These are phyloP conservation scores for Tauraco erythrolophus DNA, from an alignment of 2,113 vertebrate genomes.

Conservation along the genomic window DNA sequence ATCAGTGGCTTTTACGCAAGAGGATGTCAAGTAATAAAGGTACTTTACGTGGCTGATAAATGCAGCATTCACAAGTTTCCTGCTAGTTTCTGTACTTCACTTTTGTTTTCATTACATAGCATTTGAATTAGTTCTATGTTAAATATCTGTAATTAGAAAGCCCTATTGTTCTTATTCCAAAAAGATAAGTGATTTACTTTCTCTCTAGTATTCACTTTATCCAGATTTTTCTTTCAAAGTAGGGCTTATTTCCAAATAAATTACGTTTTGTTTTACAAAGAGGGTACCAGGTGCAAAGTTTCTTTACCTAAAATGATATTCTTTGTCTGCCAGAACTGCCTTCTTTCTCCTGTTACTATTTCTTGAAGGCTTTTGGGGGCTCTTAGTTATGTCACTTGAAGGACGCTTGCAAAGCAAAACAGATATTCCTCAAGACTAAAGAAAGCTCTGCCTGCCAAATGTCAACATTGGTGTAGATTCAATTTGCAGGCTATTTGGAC, in stretches of 20 bases:
- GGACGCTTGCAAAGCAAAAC: neutral
- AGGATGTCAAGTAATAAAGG: neutral
- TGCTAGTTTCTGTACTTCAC: neutral
- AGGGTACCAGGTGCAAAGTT: neutral
- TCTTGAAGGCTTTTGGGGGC: neutral
- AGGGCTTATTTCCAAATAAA: neutral
- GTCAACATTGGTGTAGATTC: neutral
- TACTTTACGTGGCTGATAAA: neutral
- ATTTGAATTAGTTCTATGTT: neutral
- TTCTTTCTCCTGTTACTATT: neutral
- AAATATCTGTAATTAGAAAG: neutral
- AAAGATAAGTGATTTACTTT: neutral
- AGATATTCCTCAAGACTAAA: neutral
- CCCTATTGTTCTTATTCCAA: neutral
- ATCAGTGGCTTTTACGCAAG: neutral
- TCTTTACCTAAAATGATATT: neutral
- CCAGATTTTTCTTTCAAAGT: neutral
- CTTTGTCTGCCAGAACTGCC: neutral
- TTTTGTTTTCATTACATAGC: neutral
- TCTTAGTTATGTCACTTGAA: neutral
- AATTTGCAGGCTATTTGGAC: neutral
- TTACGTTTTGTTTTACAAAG: neutral
- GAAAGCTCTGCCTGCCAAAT: neutral
- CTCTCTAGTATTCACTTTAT: neutral
- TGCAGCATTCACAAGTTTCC: neutral